These are phyloP conservation scores for Epicauta chinensis DNA, from an alignment of 1,140 invertebrate genomes.

Conservation along the genomic window DNA sequence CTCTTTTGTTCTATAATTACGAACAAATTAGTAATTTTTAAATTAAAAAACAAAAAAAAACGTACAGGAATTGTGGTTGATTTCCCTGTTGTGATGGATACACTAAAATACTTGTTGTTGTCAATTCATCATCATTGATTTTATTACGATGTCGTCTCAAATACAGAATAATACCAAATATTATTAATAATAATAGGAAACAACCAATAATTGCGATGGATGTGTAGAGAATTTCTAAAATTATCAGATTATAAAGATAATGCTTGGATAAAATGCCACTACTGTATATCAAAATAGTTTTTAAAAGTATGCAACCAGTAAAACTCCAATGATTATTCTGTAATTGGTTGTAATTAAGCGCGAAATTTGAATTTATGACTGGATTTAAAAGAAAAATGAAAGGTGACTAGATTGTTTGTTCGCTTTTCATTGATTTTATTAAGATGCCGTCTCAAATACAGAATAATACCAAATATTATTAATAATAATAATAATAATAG, in stretches of 20 bases:
- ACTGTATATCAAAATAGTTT: too few species aligned
- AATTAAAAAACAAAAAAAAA: conserved; percentile 2
- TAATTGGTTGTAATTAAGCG: too few species aligned
- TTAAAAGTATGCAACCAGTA: background rate
- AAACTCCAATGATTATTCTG: too few species aligned
- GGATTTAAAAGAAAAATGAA: too few species aligned
- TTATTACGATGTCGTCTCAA: conserved; percentile 27
- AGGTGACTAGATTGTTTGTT: too few species aligned
- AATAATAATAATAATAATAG: conserved; percentile 28
- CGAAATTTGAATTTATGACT: too few species aligned
- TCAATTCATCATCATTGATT: conserved; percentile 23
- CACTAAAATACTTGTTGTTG: conserved; percentile 33
- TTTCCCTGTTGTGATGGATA: conserved; percentile 36
- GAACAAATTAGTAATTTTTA: background rate
- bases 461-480: conserved; percentile 9
- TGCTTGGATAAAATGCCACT: conserved; percentile 16
- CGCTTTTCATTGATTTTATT: conserved; percentile 23
- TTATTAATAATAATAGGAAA: conserved; percentile 24
- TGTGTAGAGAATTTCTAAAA: conserved; percentile 30
- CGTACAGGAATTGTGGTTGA: conserved; percentile 38
- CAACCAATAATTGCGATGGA: conserved; percentile 24
- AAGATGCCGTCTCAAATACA: conserved; percentile 23
- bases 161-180: conserved; percentile 17
- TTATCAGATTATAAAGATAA: too few species aligned
- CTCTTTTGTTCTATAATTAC: conserved; percentile 53